phyloP scores from a whole-genome alignment of 92 coral and sea anemone genomes.

The Hydrozoanthus gracilis region DNA sequence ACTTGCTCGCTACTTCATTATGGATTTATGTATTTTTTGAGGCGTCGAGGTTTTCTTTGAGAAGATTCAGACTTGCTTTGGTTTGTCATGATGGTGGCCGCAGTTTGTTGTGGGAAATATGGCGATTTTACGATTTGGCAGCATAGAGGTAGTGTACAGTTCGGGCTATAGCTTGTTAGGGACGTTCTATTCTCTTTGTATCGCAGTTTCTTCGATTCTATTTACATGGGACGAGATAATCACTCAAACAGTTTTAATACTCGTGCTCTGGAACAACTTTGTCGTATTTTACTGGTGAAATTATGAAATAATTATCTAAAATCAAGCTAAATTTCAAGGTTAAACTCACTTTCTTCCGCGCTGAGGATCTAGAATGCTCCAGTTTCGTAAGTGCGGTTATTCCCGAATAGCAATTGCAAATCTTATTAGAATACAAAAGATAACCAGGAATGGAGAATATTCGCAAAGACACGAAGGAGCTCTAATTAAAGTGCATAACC shows the following conservation, averaged over 20 bases:
- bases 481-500: background rate
- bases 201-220: background rate
- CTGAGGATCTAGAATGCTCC: background rate
- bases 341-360: background rate
- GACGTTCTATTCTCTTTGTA: background rate
- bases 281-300: background rate
- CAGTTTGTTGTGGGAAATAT: constrained; percentile 19
- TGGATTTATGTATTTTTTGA: constrained; percentile 23
- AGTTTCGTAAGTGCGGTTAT: background rate
- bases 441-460: background rate
- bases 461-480: background rate
- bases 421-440: background rate
- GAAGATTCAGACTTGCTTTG: background rate
- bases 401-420: background rate
- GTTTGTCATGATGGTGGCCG: constrained; percentile 44
- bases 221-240: background rate
- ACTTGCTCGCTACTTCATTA: constrained; percentile 8
- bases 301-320: background rate
- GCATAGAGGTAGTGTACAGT: constrained; percentile 11
- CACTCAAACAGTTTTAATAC: background rate
- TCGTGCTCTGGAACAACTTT: background rate
- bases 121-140: constrained; percentile 40
- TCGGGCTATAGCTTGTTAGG: background rate
- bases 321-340: background rate
- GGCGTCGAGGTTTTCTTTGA: background rate